A percentile compares a stretch with the other conserved stretches of the same genome.
phyloP scores from a whole-genome alignment of 2,888 invertebrate species.

The Scrobipalpa atriplicella region DNA sequence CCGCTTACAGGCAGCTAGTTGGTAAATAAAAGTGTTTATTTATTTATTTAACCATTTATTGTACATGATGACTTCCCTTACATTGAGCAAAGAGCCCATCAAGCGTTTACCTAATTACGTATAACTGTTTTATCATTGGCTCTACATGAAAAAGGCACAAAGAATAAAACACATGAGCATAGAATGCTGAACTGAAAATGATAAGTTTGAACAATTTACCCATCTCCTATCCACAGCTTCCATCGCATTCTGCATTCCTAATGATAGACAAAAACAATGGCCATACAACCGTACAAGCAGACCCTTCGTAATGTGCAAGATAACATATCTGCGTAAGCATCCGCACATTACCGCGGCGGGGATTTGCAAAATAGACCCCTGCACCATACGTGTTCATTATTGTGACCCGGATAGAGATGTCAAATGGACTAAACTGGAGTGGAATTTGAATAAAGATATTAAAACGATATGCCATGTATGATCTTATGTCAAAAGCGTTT shows the following conservation, averaged over 20 bases:
- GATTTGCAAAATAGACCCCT: slow-evolving; percentile 44
- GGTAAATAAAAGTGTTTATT: background rate
- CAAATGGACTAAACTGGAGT: background rate
- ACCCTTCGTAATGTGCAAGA: slow-evolving; percentile 38
- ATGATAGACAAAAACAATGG: slow-evolving; percentile 6
- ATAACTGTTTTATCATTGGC: no score
- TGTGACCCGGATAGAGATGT: slow-evolving; percentile 6
- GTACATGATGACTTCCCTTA: background rate
- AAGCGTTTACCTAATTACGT: no score
- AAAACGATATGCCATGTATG: background rate
- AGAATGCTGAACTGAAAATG: background rate
- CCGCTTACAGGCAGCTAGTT: no score
- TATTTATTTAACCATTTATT: no score
- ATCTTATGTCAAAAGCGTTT: background rate
- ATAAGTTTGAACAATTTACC: background rate
- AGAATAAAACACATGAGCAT: no score
- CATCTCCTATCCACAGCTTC: no score
- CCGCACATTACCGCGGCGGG: slow-evolving; percentile 46
- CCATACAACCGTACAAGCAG: slow-evolving; percentile 47
- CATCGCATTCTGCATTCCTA: background rate
- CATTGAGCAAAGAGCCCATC: no score
- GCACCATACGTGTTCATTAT: slow-evolving; percentile 28
- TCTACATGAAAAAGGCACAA: no score
- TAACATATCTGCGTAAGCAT: slow-evolving; percentile 45
- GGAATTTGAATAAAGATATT: background rate